Base-by-base conservation (phyloP, 2,888 invertebrate genomes). In the Heteromurus nitidus region DNA sequence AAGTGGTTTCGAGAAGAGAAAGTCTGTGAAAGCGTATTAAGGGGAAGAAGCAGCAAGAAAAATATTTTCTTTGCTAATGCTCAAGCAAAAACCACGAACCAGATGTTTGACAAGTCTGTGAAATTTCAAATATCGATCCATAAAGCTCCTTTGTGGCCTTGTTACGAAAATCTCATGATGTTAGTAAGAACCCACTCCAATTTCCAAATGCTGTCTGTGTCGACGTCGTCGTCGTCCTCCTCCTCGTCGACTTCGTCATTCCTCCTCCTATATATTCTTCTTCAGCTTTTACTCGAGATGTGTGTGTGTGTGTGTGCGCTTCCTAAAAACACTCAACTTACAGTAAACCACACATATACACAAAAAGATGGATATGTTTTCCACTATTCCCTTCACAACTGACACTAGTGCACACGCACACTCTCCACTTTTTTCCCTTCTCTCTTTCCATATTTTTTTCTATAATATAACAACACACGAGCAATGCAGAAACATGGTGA, bases 41-140 rank as follows among this genome's bases (percentile, higher is more conserved):
- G 42, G 26, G 31, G 42, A 60, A 20, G 62, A 74, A 55, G 44
- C 20, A 24, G 24, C 65, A 74, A 74, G 74, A 74, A 74, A 74
- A 74, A 74, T 74, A 74, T 74, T 74, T 74, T 74, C 65, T 65
- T 74, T 74, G 53, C 74, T 74, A 74, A 74, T 74, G 74, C 74
- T 65, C 30, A 31, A 26, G 36, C 60, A 36, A 74, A 64, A 74
- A 3, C 47, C 11, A 74, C 65, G 65, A 65, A 65, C 64, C 74
- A 74, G 74, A 74, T 74, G 74, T 74, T 65, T 74, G 74, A 65
- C 74, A 74, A 74, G 53, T 74, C 74, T 65, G 73, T 64, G 65
- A 74, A 74, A 74, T 74, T 74, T 74, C 74, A 74, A 74, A 65
- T 74, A 74, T 74, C 74, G 74, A 74, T 74, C 74, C 42, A 74